Percentiles rank a stretch among this genome's conserved stretches.
phyloP scores from a whole-genome alignment of 2,113 vertebrate genomes.

The Grammomys dolichurus region DNA sequence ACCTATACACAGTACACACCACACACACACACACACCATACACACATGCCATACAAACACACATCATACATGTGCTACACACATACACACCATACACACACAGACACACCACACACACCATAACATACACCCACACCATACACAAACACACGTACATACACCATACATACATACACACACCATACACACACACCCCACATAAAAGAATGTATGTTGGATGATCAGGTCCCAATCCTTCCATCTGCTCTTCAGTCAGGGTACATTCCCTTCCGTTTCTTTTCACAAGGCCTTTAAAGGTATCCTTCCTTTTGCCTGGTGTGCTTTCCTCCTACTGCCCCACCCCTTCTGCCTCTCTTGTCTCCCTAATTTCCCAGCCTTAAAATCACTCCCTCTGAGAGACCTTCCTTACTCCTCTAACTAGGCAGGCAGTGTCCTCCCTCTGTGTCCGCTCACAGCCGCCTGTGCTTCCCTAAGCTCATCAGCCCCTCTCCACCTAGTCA shows the following conservation, averaged over 20 bases:
- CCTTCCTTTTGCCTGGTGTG: neutral
- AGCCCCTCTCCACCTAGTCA: neutral
- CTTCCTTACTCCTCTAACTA: neutral
- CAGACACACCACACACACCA: neutral
- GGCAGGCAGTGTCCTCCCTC: neutral
- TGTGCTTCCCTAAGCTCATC: neutral
- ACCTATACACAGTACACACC: too few species aligned
- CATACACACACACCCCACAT: neutral
- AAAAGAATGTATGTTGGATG: neutral
- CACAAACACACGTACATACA: neutral
- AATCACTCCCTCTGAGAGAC: neutral
- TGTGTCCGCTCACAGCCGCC: neutral
- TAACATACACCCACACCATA: neutral
- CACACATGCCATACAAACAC: too few species aligned
- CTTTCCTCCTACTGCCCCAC: neutral
- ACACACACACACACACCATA: too few species aligned
- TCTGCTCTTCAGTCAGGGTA: neutral
- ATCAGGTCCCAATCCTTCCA: neutral
- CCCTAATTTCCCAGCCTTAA: slow-evolving; percentile 23
- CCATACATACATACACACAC: neutral
- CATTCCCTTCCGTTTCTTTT: neutral
- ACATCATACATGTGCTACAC: neutral
- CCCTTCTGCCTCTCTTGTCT: neutral
- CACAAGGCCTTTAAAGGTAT: neutral
- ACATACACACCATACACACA: neutral